Evolutionary conservation across 1,140 invertebrate species (phyloP).

Genomic region (Cherax quadricarinatus): DNA sequence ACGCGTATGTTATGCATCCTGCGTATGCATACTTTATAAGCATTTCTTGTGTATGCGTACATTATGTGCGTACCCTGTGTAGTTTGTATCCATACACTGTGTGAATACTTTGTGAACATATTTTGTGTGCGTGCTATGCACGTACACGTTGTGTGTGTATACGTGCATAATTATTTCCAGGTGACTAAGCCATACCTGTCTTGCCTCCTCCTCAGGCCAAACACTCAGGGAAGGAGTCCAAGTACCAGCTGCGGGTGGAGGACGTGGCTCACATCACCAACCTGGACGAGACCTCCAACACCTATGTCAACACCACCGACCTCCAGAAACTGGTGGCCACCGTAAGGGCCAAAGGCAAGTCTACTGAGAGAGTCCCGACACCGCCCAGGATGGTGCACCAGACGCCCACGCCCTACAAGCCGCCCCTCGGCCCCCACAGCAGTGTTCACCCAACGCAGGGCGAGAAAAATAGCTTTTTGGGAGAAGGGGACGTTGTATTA

Average conservation of each 20-base stretch:
- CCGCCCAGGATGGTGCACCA: conserved; percentile 18
- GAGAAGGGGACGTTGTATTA: conserved; percentile 10
- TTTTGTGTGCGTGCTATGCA: background rate
- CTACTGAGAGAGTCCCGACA: conserved; percentile 9
- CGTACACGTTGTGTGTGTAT: background rate
- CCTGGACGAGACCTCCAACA: conserved; percentile 57
- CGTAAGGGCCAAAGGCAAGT: conserved; percentile 48
- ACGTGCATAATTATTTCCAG: background rate
- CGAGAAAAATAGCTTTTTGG: too few species aligned
- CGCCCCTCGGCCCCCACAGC: background rate
- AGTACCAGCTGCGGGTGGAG: conserved; percentile 52
- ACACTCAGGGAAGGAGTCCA: background rate
- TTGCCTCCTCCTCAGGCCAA: conserved; percentile 23
- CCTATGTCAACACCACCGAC: conserved; percentile 65
- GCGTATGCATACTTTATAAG: too few species aligned
- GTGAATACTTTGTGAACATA: too few species aligned
- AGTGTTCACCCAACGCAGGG: background rate
- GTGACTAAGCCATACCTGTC: too few species aligned
- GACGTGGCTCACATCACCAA: conserved; percentile 57
- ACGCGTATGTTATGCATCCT: too few species aligned
- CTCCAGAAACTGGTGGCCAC: conserved; percentile 46
- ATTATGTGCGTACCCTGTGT: too few species aligned
- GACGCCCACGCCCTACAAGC: conserved; percentile 16
- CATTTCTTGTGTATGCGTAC: too few species aligned
- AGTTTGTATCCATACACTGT: too few species aligned